A percentile compares a stretch with the other conserved stretches of the same genome.
Conservation (phyloP, 1,140 invertebrate genomes). For the Nasonia longicornis region DNA sequence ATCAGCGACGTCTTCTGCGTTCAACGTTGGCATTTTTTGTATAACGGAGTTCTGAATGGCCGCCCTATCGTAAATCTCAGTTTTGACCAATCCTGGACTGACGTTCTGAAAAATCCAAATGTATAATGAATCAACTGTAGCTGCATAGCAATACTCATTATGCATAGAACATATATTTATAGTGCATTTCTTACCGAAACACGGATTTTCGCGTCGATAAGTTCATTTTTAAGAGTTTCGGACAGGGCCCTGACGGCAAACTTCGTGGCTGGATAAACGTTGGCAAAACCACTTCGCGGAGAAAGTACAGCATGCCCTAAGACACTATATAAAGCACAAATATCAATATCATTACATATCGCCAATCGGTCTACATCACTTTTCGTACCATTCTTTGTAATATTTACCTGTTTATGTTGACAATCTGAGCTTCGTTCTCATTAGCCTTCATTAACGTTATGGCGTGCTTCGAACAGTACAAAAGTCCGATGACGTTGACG, state of each 20-base stretch:
- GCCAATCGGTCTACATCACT: background rate
- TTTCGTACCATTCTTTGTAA: background rate
- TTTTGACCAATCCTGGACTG: conserved; percentile 54
- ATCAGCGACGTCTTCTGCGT: conserved; percentile 59
- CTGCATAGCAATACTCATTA: too few species aligned
- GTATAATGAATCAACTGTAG: background rate
- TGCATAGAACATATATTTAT: too few species aligned
- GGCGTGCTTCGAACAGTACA: conserved; percentile 71
- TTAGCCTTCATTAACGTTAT: conserved; percentile 72
- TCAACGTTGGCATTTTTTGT: conserved; percentile 45
- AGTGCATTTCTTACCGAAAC: conserved; percentile 67
- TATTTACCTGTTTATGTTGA: conserved; percentile 74
- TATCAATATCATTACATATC: background rate
- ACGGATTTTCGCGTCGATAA: conserved; percentile 70
- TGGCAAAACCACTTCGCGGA: conserved; percentile 52
- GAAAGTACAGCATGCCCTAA: conserved; percentile 61
- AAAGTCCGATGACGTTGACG: conserved; percentile 72
- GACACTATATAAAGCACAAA: conserved; percentile 54
- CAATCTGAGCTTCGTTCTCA: conserved; percentile 75
- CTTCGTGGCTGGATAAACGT: conserved; percentile 74
- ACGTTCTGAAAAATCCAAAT: conserved; percentile 47
- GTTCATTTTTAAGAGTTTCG: conserved; percentile 73
- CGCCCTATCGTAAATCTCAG: conserved; percentile 50
- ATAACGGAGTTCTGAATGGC: background rate
- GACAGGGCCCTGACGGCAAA: conserved; percentile 73